phyloP scores from a whole-genome alignment of 2,888 invertebrate species.

The Chymomyza caudatula region DNA sequence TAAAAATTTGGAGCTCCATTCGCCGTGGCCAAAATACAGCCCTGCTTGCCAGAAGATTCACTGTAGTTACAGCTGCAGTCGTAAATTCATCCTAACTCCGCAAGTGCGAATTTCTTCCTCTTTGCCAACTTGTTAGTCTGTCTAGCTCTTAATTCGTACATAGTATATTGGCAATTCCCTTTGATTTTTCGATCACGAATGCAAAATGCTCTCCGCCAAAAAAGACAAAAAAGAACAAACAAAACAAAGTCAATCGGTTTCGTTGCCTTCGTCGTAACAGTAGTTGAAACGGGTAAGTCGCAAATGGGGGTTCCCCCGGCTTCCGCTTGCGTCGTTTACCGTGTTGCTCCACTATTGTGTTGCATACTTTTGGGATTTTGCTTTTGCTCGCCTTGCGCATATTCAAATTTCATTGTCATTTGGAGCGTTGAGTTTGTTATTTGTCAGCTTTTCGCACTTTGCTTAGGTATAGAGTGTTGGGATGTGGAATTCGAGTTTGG shows the following conservation, averaged over 20 bases:
- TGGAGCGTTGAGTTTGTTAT: not conserved
- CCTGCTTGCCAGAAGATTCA: too few species aligned
- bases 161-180: not conserved
- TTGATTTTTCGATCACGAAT: constrained; percentile 4
- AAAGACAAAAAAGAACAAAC: not conserved
- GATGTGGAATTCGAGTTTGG: not conserved
- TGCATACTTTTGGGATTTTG: constrained; percentile 5
- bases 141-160: not conserved
- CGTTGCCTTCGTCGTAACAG: too few species aligned
- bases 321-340: not conserved
- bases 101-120: not conserved
- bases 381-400: not conserved
- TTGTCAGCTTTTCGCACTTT: not conserved
- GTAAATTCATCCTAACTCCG: not conserved
- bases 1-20: too few species aligned
- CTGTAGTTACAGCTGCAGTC: too few species aligned
- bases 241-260: too few species aligned
- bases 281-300: too few species aligned
- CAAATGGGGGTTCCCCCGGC: not conserved
- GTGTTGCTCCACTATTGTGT: not conserved
- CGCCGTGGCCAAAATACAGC: too few species aligned
- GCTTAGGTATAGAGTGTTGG: not conserved
- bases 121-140: not conserved
- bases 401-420: constrained; percentile 7
- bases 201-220: not conserved